Conservation (phyloP, 2,113 vertebrate species). For the Jaculus jaculus region DNA sequence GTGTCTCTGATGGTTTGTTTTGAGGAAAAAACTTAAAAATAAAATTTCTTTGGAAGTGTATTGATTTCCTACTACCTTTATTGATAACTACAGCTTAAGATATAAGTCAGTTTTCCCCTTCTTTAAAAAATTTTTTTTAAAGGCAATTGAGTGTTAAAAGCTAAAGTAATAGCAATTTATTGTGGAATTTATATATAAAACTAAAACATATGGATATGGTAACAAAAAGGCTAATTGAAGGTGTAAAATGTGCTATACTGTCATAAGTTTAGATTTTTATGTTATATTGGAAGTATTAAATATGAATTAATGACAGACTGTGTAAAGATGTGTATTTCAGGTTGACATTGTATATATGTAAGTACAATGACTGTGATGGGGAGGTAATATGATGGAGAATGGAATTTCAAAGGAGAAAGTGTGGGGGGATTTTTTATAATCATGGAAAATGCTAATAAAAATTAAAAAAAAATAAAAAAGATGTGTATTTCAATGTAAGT, state of each 20-base stretch:
- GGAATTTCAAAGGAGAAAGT: no score
- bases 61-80: constrained; percentile 34
- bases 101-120: not conserved
- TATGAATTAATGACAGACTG: constrained; percentile 7
- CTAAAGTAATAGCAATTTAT: constrained; percentile 15
- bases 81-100: constrained; percentile 35
- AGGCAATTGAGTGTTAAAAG: constrained; percentile 36
- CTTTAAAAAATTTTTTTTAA: constrained; percentile 15
- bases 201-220: not conserved
- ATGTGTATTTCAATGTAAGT: not conserved
- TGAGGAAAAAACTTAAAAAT: constrained; percentile 26
- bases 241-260: not conserved
- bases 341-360: no score
- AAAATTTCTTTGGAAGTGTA: not conserved
- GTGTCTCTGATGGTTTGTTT: not conserved
- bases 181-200: constrained; percentile 14
- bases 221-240: not conserved
- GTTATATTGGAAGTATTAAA: constrained; percentile 4
- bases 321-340: not conserved
- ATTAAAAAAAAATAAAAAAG: no score
- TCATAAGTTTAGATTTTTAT: not conserved
- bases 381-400: no score
- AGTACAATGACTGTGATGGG: no score
- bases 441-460: no score
- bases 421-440: no score